Evolutionary conservation across 1,140 invertebrate genomes (phyloP).

Genomic region (Aphelenchoides besseyi): DNA sequence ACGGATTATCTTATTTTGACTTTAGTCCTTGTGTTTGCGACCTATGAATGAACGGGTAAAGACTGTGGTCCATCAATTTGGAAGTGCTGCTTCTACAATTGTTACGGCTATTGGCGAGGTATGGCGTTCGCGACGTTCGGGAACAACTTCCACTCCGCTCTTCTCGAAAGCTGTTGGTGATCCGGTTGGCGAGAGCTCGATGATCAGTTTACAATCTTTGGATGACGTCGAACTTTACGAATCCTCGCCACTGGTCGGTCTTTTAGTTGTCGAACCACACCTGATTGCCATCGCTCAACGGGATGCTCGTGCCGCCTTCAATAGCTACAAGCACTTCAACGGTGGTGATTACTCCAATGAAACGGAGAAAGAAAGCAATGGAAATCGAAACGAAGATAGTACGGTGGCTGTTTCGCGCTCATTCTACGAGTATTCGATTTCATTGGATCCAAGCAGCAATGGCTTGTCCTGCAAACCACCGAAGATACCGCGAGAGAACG

Average conservation of each 20-base stretch:
- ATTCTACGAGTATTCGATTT: background rate
- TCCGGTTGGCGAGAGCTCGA: background rate
- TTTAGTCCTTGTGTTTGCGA: background rate
- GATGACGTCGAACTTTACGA: conserved; percentile 20
- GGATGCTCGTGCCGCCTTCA: conserved; percentile 1
- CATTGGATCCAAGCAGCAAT: background rate
- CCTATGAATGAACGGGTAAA: background rate
- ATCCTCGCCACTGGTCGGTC: background rate
- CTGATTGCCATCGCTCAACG: background rate
- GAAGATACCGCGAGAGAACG: background rate
- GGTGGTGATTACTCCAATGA: background rate
- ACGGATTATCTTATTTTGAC: background rate
- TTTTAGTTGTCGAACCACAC: conserved; percentile 2
- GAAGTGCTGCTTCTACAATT: background rate
- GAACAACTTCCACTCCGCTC: background rate
- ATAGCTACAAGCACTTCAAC: background rate
- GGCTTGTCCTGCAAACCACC: background rate
- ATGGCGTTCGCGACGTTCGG: conserved; percentile 6
- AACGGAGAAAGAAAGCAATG: background rate
- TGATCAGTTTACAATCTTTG: background rate
- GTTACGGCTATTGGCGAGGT: background rate
- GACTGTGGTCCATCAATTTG: background rate
- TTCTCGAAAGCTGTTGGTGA: background rate
- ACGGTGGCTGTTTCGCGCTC: background rate
- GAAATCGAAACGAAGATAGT: background rate